A percentile compares a stretch with the other conserved stretches of the same genome.
These are phyloP conservation scores for Ianthella basta DNA, from an alignment of 37 sponge, comb jelly and placozoan species.

Conservation along the genomic window DNA sequence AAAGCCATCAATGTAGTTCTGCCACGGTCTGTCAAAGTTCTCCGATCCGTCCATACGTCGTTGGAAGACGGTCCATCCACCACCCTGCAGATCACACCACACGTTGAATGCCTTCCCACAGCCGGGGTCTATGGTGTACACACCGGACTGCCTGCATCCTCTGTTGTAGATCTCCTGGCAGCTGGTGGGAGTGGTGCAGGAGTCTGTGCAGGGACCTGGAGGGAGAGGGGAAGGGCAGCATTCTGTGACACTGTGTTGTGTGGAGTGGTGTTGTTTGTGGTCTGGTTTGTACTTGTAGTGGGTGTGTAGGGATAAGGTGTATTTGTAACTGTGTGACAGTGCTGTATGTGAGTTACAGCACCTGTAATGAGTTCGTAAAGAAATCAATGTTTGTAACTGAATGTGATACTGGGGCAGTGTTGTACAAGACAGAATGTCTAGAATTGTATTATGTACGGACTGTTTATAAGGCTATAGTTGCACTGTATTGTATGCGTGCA, in stretches of 20 bases:
- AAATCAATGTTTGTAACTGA: no score
- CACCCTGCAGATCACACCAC: slow-evolving; percentile 29
- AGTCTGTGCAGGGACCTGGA: no score
- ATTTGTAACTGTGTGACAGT: no score
- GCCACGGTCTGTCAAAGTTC: slow-evolving; percentile 10
- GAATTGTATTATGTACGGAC: no score
- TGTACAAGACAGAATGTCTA: no score
- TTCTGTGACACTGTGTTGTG: neutral
- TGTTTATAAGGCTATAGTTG: no score
- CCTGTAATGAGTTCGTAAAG: no score
- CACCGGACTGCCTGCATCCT: slow-evolving; percentile 17
- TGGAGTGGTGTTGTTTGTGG: neutral
- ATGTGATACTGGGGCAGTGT: no score
- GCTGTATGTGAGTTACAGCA: no score
- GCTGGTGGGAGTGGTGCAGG: neutral
- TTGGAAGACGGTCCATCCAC: slow-evolving; percentile 35
- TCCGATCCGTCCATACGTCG: slow-evolving; percentile 23
- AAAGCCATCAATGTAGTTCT: slow-evolving; percentile 28
- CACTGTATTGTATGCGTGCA: no score
- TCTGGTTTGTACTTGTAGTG: neutral
- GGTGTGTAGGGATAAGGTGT: no score
- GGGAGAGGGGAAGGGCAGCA: no score
- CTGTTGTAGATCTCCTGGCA: neutral
- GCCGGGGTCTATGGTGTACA: slow-evolving; percentile 36
- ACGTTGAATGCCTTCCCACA: neutral